A percentile compares a stretch with the other conserved stretches of the same genome.
phyloP scores from a whole-genome alignment of 2,113 vertebrate genomes.

The Cnemophilus loriae region DNA sequence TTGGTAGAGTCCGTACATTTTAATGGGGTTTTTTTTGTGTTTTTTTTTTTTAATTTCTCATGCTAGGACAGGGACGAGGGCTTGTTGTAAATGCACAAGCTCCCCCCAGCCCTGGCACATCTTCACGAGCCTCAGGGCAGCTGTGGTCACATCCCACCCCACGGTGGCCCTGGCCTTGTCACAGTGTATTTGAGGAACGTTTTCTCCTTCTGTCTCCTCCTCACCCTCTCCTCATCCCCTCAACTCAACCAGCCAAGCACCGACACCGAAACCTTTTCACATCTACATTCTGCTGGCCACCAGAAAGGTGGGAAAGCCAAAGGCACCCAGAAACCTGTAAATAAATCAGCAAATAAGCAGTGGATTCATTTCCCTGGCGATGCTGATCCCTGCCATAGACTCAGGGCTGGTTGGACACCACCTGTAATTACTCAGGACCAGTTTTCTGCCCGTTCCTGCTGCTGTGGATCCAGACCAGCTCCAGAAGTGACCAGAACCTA shows the following conservation, averaged over 20 bases:
- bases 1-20: not conserved
- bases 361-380: not conserved
- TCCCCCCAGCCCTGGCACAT: not conserved
- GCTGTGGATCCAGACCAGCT: not conserved
- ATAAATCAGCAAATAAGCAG: not conserved
- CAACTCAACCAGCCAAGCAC: not conserved
- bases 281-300: not conserved
- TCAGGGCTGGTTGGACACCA: not conserved
- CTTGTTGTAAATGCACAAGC: not conserved
- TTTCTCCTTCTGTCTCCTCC: not conserved
- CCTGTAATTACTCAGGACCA: not conserved
- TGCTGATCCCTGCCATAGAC: not conserved
- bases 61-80: not conserved
- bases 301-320: not conserved
- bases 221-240: not conserved
- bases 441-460: not conserved
- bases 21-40: fast-evolving
- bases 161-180: not conserved
- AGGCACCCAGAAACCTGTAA: not conserved
- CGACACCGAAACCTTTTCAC: not conserved
- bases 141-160: not conserved
- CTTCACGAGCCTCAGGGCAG: fast-evolving
- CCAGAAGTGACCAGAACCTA: not conserved
- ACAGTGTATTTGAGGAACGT: not conserved
- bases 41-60: not conserved